These are phyloP conservation scores for Sebastes goodei DNA, from an alignment of 2,797 vertebrate species.

Conservation along the genomic window DNA sequence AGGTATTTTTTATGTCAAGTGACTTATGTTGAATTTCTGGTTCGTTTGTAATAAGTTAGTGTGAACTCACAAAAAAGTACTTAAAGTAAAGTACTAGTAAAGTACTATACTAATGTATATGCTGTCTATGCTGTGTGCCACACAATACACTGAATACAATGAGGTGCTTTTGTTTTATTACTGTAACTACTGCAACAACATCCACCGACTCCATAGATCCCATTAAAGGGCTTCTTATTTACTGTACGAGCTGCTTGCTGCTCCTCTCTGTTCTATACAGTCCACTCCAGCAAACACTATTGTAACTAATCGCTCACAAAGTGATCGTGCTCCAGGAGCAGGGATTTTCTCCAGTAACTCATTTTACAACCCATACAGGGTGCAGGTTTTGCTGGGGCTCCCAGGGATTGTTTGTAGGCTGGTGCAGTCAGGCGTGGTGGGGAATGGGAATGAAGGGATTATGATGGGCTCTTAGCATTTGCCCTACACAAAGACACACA, in stretches of 20 bases:
- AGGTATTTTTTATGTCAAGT: neutral
- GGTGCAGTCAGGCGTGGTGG: conserved; percentile 65
- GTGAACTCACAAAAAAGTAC: neutral
- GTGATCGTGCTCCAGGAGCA: conserved; percentile 1
- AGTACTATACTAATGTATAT: no score
- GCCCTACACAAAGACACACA: conserved; percentile 36
- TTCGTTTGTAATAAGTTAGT: neutral
- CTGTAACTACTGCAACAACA: neutral
- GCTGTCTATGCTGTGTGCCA: neutral
- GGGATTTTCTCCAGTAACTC: neutral
- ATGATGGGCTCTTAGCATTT: conserved; percentile 67
- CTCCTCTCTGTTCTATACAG: neutral
- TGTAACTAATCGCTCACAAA: neutral
- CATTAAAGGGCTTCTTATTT: neutral
- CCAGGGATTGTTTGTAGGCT: conserved; percentile 39
- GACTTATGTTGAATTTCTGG: neutral
- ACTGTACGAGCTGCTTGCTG: neutral
- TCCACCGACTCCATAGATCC: neutral
- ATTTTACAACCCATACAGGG: neutral
- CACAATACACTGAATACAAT: neutral
- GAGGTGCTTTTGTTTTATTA: neutral
- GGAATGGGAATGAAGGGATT: conserved; percentile 77
- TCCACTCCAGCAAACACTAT: neutral
- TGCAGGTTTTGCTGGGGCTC: conserved; percentile 13
- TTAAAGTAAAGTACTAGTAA: no score